Evolutionary conservation across 2,888 invertebrate genomes (phyloP).

Genomic region (Ochropleura leucogaster): DNA sequence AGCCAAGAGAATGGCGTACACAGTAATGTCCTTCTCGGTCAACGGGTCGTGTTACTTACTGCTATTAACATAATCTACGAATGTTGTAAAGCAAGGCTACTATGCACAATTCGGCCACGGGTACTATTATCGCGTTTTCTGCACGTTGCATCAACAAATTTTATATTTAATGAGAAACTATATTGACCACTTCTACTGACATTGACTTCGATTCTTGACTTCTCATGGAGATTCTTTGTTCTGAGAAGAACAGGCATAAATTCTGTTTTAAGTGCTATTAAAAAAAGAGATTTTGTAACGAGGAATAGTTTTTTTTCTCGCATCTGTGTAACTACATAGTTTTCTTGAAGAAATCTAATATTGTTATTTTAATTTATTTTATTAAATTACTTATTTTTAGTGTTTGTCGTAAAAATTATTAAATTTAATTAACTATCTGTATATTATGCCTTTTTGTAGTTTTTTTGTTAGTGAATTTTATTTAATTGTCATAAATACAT

Average conservation of each 20-base stretch:
- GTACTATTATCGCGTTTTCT: conserved; percentile 49
- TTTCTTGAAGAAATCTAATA: not conserved
- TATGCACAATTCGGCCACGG: conserved; percentile 71
- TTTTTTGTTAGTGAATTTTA: too few relatives aligned
- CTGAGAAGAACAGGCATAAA: conserved; percentile 30
- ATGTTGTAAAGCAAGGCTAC: conserved; percentile 68
- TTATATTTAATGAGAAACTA: conserved; percentile 27
- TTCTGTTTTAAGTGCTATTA: conserved; percentile 3
- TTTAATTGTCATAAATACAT: too few relatives aligned
- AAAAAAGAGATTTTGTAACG: not conserved
- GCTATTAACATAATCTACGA: conserved; percentile 67
- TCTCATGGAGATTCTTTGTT: conserved; percentile 43
- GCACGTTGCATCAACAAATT: conserved; percentile 25
- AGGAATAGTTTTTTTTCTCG: not conserved
- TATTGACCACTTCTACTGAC: conserved; percentile 32
- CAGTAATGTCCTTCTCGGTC: conserved; percentile 77
- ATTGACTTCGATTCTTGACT: conserved; percentile 35
- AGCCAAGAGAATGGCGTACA: conserved; percentile 74
- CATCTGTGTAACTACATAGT: too few relatives aligned
- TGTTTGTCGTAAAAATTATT: too few relatives aligned
- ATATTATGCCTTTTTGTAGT: too few relatives aligned
- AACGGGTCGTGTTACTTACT: conserved; percentile 72
- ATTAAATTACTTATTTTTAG: too few relatives aligned
- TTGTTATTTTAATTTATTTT: too few relatives aligned
- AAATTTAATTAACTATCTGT: too few relatives aligned